Percentiles rank a stretch among this genome's conserved stretches.
These are phyloP conservation scores for Andrena flavipes DNA, from an alignment of 2,888 invertebrate genomes.

Conservation along the genomic window DNA sequence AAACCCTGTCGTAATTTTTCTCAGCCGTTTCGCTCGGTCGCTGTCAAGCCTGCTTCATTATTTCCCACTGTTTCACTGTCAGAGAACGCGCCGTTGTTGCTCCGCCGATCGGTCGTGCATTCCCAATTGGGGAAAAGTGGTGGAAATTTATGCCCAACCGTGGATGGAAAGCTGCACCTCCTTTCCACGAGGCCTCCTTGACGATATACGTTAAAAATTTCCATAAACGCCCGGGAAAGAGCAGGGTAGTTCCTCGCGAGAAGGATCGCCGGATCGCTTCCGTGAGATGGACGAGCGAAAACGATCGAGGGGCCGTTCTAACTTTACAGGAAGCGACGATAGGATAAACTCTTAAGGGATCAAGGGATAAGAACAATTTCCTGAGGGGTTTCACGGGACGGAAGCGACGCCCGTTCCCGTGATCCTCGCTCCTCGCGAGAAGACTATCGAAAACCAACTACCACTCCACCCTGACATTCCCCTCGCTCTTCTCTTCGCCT, in stretches of 20 bases:
- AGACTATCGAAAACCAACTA: slow-evolving; percentile 51
- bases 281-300: slow-evolving; percentile 45
- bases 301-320: slow-evolving; percentile 56
- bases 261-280: slow-evolving; percentile 57
- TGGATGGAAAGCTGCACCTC: slow-evolving; percentile 12
- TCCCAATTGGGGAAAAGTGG: not conserved
- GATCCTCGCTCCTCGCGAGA: slow-evolving; percentile 67
- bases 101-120: not conserved
- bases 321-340: slow-evolving; percentile 69
- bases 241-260: slow-evolving; percentile 9
- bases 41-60: slow-evolving; percentile 5
- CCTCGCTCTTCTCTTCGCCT: not conserved
- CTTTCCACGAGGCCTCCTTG: not conserved
- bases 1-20: slow-evolving; percentile 31
- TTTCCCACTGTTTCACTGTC: not conserved
- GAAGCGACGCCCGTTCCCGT: slow-evolving; percentile 69
- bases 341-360: slow-evolving; percentile 77
- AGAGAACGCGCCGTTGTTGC: not conserved
- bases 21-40: slow-evolving; percentile 21
- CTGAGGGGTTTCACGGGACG: slow-evolving; percentile 70
- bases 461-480: not conserved
- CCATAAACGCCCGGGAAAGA: slow-evolving; percentile 28
- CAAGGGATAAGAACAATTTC: slow-evolving; percentile 79
- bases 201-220: slow-evolving; percentile 29
- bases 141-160: slow-evolving; percentile 12